Evolutionary conservation across 2,888 invertebrate species (phyloP), one percentile per base, ranked within the genome.

Genomic region (Chaitophorus viminalis): DNA sequence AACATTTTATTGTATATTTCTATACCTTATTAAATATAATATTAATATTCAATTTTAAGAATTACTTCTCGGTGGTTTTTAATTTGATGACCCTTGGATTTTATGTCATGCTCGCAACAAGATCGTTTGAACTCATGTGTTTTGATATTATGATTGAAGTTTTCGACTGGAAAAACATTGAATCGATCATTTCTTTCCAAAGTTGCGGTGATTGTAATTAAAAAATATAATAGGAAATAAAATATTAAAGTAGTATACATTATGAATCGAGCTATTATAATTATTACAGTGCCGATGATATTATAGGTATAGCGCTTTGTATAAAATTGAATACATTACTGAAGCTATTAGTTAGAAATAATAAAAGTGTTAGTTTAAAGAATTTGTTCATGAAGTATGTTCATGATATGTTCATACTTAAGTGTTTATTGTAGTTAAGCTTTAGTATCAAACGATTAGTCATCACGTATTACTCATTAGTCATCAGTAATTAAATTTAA

Each of bases 41-140:
- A 39, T 18, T 3, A 25, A n/a, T n/a, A n/a, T n/a, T n/a, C n/a
- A n/a, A n/a, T n/a, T n/a, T n/a, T n/a, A 68, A 65, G 29, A 79
- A 81, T 81, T 81, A 81, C 68, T 46, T 70, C 18, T 70, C 39
- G 21, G 60, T 46, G 29, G 21, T 81, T 68, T 39, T 68, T 31
- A 46, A 46, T 81, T 68, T 46, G 18, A 39, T 46, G 68, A 25
- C 2, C 31, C 21, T 68, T 68, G 9, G 68, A 46, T 31, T 81
- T 60, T 68, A 46, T 68, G 1, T 0, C n/a, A 29, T 29, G 39
- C 0, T 65, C 81, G 46, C 46, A 39, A 39, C 65, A 81, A 21
- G 46, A 6, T 81, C 0, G 29, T 81, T 81, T 14, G 9, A 31
- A 5, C 46, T 3, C 68, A 46, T 74, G 82, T 54, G 54, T 36